Conservation (phyloP, 2,113 vertebrate genomes). For the Macaca fascicularis region DNA sequence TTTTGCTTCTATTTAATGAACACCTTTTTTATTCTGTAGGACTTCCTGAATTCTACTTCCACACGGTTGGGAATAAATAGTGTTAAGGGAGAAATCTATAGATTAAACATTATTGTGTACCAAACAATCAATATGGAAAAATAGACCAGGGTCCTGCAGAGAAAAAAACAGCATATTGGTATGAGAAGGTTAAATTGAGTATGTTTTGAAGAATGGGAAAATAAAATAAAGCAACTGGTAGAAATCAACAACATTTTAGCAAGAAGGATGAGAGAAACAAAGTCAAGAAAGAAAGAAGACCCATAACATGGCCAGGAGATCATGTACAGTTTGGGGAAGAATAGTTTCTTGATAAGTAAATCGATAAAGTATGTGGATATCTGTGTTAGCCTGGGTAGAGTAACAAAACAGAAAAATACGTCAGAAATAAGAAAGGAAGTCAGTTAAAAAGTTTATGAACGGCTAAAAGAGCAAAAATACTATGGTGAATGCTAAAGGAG, state of each 20-base stretch:
- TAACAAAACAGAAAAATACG: background rate
- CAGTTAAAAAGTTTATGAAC: background rate
- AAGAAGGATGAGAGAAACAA: background rate
- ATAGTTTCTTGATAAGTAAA: background rate
- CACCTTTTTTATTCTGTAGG: background rate
- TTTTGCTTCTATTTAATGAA: background rate
- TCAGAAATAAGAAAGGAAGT: background rate
- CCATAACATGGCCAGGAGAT: background rate
- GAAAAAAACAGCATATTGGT: background rate
- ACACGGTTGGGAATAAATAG: background rate
- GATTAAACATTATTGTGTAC: background rate
- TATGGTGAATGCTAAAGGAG: background rate
- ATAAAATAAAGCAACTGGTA: background rate
- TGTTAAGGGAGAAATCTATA: background rate
- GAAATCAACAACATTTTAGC: background rate
- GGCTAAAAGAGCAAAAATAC: background rate
- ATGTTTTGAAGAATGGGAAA: background rate
- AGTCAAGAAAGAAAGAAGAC: background rate
- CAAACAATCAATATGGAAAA: background rate
- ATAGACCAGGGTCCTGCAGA: background rate
- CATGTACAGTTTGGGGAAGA: background rate
- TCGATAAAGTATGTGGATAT: background rate
- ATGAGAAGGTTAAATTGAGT: background rate
- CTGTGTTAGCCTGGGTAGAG: background rate
- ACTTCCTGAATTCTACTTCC: background rate